phyloP scores from a whole-genome alignment of 2,797 vertebrate genomes.

The Acestrorhynchus altus region DNA sequence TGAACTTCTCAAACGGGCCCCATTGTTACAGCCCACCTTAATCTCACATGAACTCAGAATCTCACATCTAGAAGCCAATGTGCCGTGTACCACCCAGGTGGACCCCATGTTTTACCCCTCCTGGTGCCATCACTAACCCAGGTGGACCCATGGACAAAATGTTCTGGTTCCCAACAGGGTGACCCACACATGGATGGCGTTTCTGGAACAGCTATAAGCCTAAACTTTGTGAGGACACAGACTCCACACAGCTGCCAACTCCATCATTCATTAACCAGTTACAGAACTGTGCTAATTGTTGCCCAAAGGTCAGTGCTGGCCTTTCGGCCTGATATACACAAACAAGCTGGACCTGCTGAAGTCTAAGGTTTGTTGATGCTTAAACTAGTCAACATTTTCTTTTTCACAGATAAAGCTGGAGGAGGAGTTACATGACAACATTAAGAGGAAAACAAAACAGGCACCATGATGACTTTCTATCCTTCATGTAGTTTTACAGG shows the following conservation, averaged over 20 bases:
- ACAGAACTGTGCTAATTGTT: constrained; percentile 7
- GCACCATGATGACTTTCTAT: neutral
- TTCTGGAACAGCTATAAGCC: neutral
- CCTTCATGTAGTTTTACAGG: neutral
- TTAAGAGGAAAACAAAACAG: no score
- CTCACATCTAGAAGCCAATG: no score
- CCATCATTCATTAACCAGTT: constrained; percentile 55
- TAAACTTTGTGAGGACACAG: neutral
- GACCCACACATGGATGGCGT: neutral
- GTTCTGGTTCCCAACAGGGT: no score
- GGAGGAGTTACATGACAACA: no score
- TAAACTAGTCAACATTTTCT: neutral
- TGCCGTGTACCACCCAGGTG: no score
- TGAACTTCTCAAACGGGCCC: no score
- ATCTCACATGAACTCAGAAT: no score
- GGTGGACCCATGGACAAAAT: no score
- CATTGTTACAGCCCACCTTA: no score
- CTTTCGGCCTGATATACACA: constrained; percentile 16
- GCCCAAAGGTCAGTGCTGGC: constrained; percentile 46
- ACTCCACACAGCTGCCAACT: neutral
- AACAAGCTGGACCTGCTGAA: constrained; percentile 2
- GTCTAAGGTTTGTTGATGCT: neutral
- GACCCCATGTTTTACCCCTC: no score
- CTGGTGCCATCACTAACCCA: no score
- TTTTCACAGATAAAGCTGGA: constrained; percentile 18